phyloP scores from a whole-genome alignment of 2,888 invertebrate genomes.

The Pandemis corylana region DNA sequence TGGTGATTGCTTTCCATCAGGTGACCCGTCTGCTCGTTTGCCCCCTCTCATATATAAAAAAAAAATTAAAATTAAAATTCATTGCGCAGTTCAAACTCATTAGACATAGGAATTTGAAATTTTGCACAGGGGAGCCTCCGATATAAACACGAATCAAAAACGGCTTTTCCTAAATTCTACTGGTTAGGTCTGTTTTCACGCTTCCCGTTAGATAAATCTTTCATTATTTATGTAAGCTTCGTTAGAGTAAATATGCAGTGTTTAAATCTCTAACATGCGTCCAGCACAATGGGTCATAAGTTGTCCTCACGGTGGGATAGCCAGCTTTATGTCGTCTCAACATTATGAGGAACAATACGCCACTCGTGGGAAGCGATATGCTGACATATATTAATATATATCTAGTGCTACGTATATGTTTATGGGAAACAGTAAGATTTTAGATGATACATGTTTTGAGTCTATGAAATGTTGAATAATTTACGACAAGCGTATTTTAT shows the following conservation, averaged over 20 bases:
- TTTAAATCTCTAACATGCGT: constrained; percentile 19
- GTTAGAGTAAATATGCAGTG: constrained; percentile 26
- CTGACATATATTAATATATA: neutral
- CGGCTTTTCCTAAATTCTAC: too few relatives aligned
- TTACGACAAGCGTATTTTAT: neutral
- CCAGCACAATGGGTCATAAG: constrained; percentile 36
- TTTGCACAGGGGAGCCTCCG: too few relatives aligned
- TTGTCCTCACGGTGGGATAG: constrained; percentile 23
- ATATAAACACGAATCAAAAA: too few relatives aligned
- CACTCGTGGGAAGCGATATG: constrained; percentile 33
- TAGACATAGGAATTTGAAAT: too few relatives aligned
- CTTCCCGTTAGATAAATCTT: constrained; percentile 10
- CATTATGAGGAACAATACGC: constrained; percentile 10
- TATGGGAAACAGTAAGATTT: constrained; percentile 22
- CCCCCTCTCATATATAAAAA: too few relatives aligned
- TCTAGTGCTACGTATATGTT: constrained; percentile 1
- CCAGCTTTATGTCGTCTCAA: constrained; percentile 31
- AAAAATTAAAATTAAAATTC: too few relatives aligned
- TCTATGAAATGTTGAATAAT: constrained; percentile 3
- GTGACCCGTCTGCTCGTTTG: too few relatives aligned
- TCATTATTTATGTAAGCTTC: constrained; percentile 20
- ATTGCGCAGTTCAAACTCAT: too few relatives aligned
- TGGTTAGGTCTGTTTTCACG: too few relatives aligned
- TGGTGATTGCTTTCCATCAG: too few relatives aligned
- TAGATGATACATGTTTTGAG: neutral